Evolutionary conservation across 2,888 invertebrate species (phyloP).

Genomic region (Chironomus riparius): DNA sequence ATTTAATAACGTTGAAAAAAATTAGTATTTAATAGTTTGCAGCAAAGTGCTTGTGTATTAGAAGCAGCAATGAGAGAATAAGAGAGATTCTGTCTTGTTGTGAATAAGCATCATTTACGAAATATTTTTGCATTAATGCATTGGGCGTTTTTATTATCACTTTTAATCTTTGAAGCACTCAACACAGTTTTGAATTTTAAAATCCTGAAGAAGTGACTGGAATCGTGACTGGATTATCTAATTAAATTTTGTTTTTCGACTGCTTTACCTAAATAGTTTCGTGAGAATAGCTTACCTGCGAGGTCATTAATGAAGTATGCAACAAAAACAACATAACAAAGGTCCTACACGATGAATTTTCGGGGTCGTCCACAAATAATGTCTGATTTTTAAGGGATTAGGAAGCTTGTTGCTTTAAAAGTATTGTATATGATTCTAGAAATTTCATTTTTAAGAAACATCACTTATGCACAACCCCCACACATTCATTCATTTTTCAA

Average conservation of each 20-base stretch:
- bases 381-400: no score
- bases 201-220: not conserved
- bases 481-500: no score
- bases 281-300: not conserved
- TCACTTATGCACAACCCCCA: no score
- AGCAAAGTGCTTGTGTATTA: not conserved
- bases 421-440: no score
- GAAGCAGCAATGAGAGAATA: not conserved
- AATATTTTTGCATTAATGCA: no score
- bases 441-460: no score
- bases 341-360: no score
- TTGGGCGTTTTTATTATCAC: not conserved
- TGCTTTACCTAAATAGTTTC: not conserved
- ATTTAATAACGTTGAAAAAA: conserved; percentile 9
- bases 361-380: no score
- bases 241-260: not conserved
- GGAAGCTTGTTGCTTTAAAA: no score
- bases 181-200: not conserved
- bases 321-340: no score
- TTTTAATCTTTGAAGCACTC: not conserved
- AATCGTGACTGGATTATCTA: conserved; percentile 3
- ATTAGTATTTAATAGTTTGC: conserved; percentile 6
- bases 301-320: not conserved
- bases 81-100: not conserved
- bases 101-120: no score